A percentile compares a stretch with the other conserved stretches of the same genome.
Evolutionary conservation across 2,797 vertebrate genomes (phyloP).

Genomic region (Poecile montanus): DNA sequence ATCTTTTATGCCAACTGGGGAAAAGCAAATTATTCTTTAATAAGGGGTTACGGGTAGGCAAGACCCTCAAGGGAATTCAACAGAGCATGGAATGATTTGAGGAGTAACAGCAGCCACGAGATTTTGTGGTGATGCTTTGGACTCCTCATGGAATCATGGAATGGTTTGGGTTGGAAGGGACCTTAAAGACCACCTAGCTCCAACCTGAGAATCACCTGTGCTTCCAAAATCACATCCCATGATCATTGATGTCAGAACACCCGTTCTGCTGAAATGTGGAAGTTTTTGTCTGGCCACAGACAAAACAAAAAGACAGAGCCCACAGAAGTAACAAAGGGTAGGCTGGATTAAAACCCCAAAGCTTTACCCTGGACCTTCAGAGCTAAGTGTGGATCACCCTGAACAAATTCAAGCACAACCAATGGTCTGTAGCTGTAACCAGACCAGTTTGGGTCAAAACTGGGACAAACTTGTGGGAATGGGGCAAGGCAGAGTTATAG

Average conservation of each 20-base stretch:
- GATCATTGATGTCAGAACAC: not conserved
- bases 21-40: not conserved
- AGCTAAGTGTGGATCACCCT: not conserved
- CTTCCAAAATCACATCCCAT: not conserved
- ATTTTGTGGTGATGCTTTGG: not conserved
- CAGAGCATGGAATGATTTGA: accelerated
- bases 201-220: not conserved
- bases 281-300: not conserved
- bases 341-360: not conserved
- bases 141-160: not conserved
- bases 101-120: not conserved
- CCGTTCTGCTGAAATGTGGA: not conserved
- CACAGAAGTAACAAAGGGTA: not conserved
- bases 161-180: not conserved
- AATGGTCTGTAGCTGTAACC: accelerated
- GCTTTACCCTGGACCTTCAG: not conserved
- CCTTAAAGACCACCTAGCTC: not conserved
- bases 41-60: not conserved
- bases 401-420: not conserved
- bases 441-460: not conserved
- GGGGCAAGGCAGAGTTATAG: not conserved
- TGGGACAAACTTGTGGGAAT: not conserved
- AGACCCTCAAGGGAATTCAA: not conserved
- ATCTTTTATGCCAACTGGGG: not conserved
- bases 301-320: not conserved